phyloP scores from a whole-genome alignment of 2,797 vertebrate genomes.

The Urocyon cinereoargenteus region DNA sequence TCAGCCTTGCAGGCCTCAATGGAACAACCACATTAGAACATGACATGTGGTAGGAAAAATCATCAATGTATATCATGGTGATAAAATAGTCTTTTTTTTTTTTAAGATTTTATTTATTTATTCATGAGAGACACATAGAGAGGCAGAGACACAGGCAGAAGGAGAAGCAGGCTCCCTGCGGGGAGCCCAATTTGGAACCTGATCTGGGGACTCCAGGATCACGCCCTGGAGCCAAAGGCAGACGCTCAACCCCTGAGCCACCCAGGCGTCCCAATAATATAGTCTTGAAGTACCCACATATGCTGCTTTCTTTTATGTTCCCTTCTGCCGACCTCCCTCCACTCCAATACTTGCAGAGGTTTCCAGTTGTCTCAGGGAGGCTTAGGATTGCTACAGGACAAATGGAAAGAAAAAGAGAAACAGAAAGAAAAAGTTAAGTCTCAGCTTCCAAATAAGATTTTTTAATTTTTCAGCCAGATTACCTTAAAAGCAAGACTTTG shows the following conservation, averaged over 20 bases:
- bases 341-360: background rate
- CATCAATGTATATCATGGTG: background rate
- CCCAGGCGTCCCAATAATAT: background rate
- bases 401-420: background rate
- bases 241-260: too few relatives aligned
- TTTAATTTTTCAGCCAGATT: background rate
- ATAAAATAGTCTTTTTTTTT: background rate
- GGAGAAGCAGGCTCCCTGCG: too few relatives aligned
- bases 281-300: background rate
- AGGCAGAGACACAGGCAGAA: too few relatives aligned
- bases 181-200: too few relatives aligned
- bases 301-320: background rate
- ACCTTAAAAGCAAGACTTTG: background rate
- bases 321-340: background rate
- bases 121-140: too few relatives aligned
- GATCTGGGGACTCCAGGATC: too few relatives aligned
- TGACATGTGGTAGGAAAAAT: background rate
- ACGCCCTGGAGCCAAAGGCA: too few relatives aligned
- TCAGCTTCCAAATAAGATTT: slow-evolving; percentile 12
- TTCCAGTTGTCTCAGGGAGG: background rate
- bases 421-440: background rate
- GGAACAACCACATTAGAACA: background rate
- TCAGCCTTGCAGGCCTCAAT: background rate
- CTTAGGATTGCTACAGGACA: background rate
- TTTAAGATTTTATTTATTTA: too few relatives aligned